Evolutionary conservation across 2,797 vertebrate genomes (phyloP).

Genomic region (Holocentrus rufus): DNA sequence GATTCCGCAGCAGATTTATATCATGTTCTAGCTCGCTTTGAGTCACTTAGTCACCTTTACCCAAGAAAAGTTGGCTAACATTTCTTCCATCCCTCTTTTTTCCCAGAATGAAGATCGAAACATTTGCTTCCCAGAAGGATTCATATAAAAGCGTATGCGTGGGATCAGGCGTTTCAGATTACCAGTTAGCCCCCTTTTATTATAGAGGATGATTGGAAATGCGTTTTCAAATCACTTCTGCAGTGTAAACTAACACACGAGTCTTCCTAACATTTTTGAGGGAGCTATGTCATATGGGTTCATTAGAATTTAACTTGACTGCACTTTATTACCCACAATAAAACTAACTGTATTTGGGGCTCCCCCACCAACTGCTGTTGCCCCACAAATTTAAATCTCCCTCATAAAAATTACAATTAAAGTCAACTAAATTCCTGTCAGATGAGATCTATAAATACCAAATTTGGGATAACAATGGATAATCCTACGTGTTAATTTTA

Average conservation of each 20-base stretch:
- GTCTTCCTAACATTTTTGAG: constrained; percentile 46
- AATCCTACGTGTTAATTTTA: constrained; percentile 48
- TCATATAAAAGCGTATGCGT: constrained; percentile 10
- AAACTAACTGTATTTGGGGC: constrained; percentile 51
- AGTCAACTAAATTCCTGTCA: constrained; percentile 47
- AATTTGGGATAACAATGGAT: constrained; percentile 13
- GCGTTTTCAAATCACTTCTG: constrained; percentile 42
- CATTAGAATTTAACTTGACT: constrained; percentile 49
- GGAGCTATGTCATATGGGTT: constrained; percentile 56
- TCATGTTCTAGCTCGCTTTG: too few relatives aligned
- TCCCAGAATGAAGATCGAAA: not conserved
- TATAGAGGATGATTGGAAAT: constrained; percentile 42
- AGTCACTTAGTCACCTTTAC: too few relatives aligned
- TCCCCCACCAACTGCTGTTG: constrained; percentile 35
- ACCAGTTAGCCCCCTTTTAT: constrained; percentile 17
- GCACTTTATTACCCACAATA: constrained; percentile 64
- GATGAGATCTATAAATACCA: constrained; percentile 32
- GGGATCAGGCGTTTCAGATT: constrained; percentile 18
- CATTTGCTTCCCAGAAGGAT: not conserved
- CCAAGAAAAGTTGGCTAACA: not conserved
- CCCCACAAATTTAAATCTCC: constrained; percentile 40
- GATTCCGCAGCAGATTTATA: not conserved
- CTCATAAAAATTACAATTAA: constrained; percentile 59
- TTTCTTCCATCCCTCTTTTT: not conserved
- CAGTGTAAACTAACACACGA: constrained; percentile 21